A percentile compares a stretch with the other conserved stretches of the same genome.
Evolutionary conservation across 2,888 invertebrate species (phyloP).

Genomic region (Platynereis dumerilii): DNA sequence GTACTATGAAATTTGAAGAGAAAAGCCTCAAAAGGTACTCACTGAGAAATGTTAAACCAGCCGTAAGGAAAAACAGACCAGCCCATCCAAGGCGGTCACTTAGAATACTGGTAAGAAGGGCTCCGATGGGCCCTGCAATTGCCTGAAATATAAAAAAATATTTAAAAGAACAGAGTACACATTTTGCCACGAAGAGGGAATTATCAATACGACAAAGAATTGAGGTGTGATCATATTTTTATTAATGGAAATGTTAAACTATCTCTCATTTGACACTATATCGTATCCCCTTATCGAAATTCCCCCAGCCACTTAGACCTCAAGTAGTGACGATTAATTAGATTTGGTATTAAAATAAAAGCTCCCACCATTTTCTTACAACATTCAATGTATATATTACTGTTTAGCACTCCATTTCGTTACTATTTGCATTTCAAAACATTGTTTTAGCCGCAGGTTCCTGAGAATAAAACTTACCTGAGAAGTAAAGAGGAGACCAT

Average conservation of each 20-base stretch:
- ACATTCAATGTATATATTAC: too few relatives aligned
- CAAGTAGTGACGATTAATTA: too few relatives aligned
- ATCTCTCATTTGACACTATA: too few relatives aligned
- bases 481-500: conserved; percentile 56
- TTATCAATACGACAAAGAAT: too few relatives aligned
- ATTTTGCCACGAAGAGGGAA: background rate
- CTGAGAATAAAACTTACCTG: conserved; percentile 39
- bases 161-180: background rate
- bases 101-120: conserved; percentile 43
- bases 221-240: too few relatives aligned
- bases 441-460: background rate
- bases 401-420: too few relatives aligned
- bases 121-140: conserved; percentile 42
- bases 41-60: conserved; percentile 45
- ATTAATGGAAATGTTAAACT: too few relatives aligned
- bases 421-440: too few relatives aligned
- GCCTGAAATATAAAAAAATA: conserved; percentile 36
- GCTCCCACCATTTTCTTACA: too few relatives aligned
- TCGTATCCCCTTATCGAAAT: too few relatives aligned
- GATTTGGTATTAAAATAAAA: too few relatives aligned
- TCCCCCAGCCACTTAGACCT: too few relatives aligned
- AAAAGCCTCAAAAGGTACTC: conserved; percentile 31
- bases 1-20: background rate
- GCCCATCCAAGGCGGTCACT: conserved; percentile 50
- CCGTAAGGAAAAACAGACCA: conserved; percentile 51